These are phyloP conservation scores for Oligia strigilis DNA, from an alignment of 2,888 invertebrate genomes.

Conservation along the genomic window DNA sequence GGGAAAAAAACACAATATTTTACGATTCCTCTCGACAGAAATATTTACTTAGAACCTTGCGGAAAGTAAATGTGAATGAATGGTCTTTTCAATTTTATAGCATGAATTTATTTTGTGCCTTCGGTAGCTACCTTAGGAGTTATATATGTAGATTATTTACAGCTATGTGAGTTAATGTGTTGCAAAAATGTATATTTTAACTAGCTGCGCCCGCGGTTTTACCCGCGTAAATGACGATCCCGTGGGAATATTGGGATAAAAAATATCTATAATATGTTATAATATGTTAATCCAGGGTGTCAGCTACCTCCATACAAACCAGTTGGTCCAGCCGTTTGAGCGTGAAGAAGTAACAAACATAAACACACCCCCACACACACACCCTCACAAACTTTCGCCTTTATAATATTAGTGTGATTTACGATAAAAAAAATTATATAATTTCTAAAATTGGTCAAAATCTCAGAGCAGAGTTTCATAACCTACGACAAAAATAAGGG, in stretches of 20 bases:
- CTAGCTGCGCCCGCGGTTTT: too few relatives aligned
- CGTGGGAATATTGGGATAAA: too few relatives aligned
- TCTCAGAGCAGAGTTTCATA: not conserved
- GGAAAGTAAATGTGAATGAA: conserved; percentile 47
- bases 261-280: too few relatives aligned
- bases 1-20: conserved; percentile 48
- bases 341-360: too few relatives aligned
- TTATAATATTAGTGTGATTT: too few relatives aligned
- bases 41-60: conserved; percentile 50
- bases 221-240: too few relatives aligned
- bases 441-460: not conserved
- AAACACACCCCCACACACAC: too few relatives aligned
- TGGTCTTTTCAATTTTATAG: conserved; percentile 37
- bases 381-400: too few relatives aligned
- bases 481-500: not conserved
- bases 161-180: conserved; percentile 18
- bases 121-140: not conserved
- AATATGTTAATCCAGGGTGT: too few relatives aligned
- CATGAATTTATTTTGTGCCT: conserved; percentile 10
- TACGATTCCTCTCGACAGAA: conserved; percentile 45
- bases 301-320: too few relatives aligned
- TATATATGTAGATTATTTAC: not conserved
- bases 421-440: too few relatives aligned
- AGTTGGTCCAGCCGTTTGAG: too few relatives aligned
- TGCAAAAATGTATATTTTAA: not conserved